Evolutionary conservation across 2,888 invertebrate species (phyloP).

Genomic region (Agrochola circellaris): DNA sequence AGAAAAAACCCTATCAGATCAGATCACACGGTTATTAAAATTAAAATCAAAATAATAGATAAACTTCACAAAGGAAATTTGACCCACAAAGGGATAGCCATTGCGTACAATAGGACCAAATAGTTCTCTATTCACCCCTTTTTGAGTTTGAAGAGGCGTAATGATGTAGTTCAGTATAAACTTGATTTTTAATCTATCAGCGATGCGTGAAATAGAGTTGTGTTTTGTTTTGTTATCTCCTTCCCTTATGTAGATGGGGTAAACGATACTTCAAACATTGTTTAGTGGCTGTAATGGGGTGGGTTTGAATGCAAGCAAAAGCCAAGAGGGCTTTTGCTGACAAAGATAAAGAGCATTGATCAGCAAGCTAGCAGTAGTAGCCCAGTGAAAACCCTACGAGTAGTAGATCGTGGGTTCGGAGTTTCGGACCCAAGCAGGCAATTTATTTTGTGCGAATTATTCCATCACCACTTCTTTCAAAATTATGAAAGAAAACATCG

Average conservation of each 20-base stretch:
- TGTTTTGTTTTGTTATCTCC: conserved; percentile 43
- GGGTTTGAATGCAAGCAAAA: background rate
- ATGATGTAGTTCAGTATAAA: conserved; percentile 52
- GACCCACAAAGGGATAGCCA: conserved; percentile 67
- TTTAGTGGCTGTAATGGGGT: conserved; percentile 4
- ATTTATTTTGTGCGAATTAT: too few relatives aligned
- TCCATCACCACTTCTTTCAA: too few relatives aligned
- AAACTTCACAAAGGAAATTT: conserved; percentile 72
- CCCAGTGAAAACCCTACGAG: too few relatives aligned
- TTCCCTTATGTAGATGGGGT: conserved; percentile 12
- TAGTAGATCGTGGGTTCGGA: too few relatives aligned
- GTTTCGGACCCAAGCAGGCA: too few relatives aligned
- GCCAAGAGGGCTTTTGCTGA: too few relatives aligned
- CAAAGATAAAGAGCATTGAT: background rate
- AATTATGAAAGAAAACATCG: too few relatives aligned
- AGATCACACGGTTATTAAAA: conserved; percentile 78
- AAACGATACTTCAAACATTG: conserved; percentile 17
- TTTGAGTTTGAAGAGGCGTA: conserved; percentile 49
- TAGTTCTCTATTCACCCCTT: conserved; percentile 64
- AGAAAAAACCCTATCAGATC: conserved; percentile 33
- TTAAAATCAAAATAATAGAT: conserved; percentile 73
- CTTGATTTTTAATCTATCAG: conserved; percentile 67
- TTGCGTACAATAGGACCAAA: conserved; percentile 59
- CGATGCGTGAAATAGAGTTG: conserved; percentile 64
- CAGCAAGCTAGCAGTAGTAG: too few relatives aligned